phyloP scores from a whole-genome alignment of 2,888 invertebrate species.

The Drosophila putrida region DNA sequence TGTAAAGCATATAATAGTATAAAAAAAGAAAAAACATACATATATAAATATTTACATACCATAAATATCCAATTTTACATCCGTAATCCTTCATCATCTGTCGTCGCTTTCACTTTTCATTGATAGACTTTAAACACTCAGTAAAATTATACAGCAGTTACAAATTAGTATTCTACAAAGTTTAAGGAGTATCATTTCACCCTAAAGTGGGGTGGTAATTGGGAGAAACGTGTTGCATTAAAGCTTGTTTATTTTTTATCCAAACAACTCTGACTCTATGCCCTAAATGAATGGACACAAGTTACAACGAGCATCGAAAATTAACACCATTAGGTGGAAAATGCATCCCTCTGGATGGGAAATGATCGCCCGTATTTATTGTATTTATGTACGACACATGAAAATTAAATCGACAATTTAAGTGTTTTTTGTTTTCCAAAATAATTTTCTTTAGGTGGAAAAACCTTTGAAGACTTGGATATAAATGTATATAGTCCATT shows the following conservation, averaged over 20 bases:
- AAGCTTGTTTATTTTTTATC: slow-evolving; percentile 2
- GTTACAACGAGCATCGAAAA: neutral
- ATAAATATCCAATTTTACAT: too few species aligned
- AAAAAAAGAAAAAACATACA: neutral
- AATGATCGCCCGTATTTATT: neutral
- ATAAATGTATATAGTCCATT: neutral
- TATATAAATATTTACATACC: neutral
- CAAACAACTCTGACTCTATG: neutral
- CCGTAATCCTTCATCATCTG: too few species aligned
- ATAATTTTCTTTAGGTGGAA: neutral
- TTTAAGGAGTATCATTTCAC: neutral
- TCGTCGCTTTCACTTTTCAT: too few species aligned
- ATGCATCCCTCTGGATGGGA: neutral
- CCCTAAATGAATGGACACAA: neutral
- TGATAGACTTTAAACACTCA: too few species aligned
- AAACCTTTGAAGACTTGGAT: neutral
- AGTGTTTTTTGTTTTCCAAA: neutral
- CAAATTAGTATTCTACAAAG: too few species aligned
- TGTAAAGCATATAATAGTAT: neutral
- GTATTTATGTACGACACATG: neutral
- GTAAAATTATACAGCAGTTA: neutral
- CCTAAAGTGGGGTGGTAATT: neutral
- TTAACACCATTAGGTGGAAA: neutral
- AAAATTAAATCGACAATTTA: neutral
- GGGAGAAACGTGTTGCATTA: neutral